phyloP scores from a whole-genome alignment of 35 echinoderm and acorn worm species.

The Chiridota heheva region DNA sequence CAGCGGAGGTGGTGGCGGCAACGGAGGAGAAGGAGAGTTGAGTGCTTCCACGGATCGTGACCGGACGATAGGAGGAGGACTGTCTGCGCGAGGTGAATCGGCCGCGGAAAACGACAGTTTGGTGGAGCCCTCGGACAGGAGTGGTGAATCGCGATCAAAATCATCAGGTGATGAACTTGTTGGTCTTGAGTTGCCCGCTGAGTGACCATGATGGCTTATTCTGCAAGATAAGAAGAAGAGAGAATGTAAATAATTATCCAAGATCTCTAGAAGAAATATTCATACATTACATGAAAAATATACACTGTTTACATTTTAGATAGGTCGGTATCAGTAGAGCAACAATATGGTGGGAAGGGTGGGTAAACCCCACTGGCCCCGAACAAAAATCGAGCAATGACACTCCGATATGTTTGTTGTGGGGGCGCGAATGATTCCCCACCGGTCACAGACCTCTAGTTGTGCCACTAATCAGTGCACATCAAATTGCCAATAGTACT shows the following conservation, averaged over 20 bases:
- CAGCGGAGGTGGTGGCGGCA: constrained; percentile 29
- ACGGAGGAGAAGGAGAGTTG: constrained; percentile 28
- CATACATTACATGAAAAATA: background rate
- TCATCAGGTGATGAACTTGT: constrained; percentile 28
- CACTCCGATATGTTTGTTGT: too few species aligned
- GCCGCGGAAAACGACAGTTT: constrained; percentile 12
- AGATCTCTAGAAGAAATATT: background rate
- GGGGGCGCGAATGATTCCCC: too few species aligned
- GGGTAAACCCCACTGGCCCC: background rate
- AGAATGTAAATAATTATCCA: background rate
- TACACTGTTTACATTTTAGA: background rate
- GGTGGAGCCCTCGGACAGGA: constrained; percentile 26
- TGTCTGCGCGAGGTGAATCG: constrained; percentile 24
- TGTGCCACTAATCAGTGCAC: too few species aligned
- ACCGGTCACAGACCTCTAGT: too few species aligned
- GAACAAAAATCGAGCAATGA: background rate
- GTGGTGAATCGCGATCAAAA: constrained; percentile 33
- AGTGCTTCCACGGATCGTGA: constrained; percentile 22
- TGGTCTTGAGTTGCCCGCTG: constrained; percentile 29
- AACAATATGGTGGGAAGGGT: background rate
- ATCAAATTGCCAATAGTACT: too few species aligned
- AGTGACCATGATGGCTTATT: constrained; percentile 25
- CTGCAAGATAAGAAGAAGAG: background rate
- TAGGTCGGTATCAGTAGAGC: background rate
- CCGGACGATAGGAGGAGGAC: constrained; percentile 23